Percentiles rank a stretch among this genome's conserved stretches.
Conservation (phyloP, 2,888 invertebrate genomes). For the Frankliniella fusca region DNA sequence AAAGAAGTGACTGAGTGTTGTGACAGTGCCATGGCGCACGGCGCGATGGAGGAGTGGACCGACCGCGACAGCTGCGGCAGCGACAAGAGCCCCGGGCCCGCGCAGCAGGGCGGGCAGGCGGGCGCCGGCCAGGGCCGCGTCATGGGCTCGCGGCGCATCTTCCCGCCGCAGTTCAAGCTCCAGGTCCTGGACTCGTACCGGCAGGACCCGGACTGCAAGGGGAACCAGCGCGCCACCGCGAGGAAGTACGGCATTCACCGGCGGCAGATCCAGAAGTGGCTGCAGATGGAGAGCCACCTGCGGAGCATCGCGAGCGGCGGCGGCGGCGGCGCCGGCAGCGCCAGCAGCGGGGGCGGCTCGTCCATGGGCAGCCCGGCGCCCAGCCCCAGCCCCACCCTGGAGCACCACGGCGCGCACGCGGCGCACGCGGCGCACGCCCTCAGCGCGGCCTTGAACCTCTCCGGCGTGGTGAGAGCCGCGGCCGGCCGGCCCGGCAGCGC, state of each 20-base stretch:
- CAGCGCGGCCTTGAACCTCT: conserved; percentile 23
- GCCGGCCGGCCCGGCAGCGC: conserved; percentile 40
- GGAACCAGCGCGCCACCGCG: conserved; percentile 84
- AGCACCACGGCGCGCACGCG: conserved; percentile 36
- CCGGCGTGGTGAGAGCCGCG: conserved; percentile 41
- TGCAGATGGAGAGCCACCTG: conserved; percentile 76
- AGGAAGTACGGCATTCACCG: conserved; percentile 86
- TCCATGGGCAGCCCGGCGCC: conserved; percentile 30
- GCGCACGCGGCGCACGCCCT: conserved; percentile 37
- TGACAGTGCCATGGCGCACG: conserved; percentile 54
- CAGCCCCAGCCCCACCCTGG: conserved; percentile 32
- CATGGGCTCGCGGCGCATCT: conserved; percentile 81
- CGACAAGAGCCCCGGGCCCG: conserved; percentile 43
- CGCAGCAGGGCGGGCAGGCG: conserved; percentile 29
- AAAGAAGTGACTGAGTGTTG: conserved; percentile 32
- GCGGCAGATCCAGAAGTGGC: conserved; percentile 87
- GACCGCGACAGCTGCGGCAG: conserved; percentile 45
- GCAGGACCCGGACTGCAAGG: conserved; percentile 79
- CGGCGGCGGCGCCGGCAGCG: conserved; percentile 46
- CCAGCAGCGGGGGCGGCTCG: conserved; percentile 34
- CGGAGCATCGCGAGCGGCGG: conserved; percentile 61
- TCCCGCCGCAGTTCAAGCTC: conserved; percentile 82
- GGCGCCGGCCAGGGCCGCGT: conserved; percentile 53
- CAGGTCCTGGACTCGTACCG: conserved; percentile 85
- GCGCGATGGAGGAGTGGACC: conserved; percentile 51